Evolutionary conservation across 2,797 vertebrate species (phyloP).

Genomic region (Iguana delicatissima): DNA sequence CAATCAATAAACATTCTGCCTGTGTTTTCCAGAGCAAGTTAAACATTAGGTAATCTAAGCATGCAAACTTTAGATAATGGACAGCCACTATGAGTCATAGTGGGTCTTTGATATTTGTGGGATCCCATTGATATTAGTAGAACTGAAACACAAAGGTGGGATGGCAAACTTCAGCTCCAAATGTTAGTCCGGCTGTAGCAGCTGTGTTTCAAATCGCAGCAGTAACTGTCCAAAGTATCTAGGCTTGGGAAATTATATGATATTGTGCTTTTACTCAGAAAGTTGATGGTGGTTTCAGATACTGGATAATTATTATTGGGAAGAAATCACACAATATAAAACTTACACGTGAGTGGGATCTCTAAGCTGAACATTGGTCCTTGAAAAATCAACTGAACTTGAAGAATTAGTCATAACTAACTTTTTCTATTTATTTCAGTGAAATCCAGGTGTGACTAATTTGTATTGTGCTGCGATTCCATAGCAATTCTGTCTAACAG

Average conservation of each 20-base stretch:
- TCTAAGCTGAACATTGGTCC: not conserved
- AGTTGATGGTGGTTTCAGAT: not conserved
- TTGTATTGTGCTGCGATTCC: not conserved
- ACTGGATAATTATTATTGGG: not conserved
- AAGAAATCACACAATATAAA: not conserved
- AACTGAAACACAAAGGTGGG: not conserved
- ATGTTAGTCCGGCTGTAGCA: not conserved
- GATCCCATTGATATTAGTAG: not conserved
- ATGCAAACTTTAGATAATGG: conserved; percentile 20
- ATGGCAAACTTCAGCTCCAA: not conserved
- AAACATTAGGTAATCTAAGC: not conserved
- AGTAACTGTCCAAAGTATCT: not conserved
- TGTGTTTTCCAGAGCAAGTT: not conserved
- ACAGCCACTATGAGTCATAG: conserved; percentile 34
- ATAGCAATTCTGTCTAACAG: not conserved
- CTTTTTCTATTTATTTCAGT: not conserved
- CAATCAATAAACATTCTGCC: not conserved
- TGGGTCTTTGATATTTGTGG: not conserved
- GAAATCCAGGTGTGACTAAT: not conserved
- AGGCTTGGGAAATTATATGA: not conserved
- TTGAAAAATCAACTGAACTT: not conserved
- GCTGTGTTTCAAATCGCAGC: not conserved
- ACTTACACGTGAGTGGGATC: not conserved
- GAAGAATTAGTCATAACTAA: not conserved
- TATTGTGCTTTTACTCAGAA: not conserved